A percentile compares a stretch with the other conserved stretches of the same genome.
Conservation (phyloP, 30 jellyfish, hydroid and myxozoan species). For the Pseudorhiza aurosa region DNA sequence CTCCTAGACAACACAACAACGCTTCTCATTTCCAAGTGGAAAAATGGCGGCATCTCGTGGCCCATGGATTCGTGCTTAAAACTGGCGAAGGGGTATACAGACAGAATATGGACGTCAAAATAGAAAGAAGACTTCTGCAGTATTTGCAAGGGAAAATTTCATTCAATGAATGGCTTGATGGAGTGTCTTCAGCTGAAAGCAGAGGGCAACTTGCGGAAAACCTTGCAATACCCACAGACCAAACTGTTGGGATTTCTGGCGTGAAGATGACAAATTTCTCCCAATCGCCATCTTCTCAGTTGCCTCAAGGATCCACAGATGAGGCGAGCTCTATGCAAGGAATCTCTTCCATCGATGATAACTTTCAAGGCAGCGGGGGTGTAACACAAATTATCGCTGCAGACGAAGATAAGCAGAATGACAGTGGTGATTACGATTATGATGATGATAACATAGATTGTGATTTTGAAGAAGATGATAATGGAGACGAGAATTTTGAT, state of each 20-base stretch:
- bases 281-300: neutral
- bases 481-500: neutral
- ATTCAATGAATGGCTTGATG: conserved; percentile 70
- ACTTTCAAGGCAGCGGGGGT: too few relatives aligned
- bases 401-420: neutral
- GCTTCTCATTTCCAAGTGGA: too few relatives aligned
- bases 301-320: neutral
- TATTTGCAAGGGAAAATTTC: conserved; percentile 58
- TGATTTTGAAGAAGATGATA: neutral
- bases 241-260: neutral
- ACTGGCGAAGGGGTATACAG: too few relatives aligned
- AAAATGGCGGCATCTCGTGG: too few relatives aligned
- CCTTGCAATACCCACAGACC: neutral
- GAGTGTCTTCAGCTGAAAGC: conserved; percentile 10
- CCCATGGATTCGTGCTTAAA: too few relatives aligned
- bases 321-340: neutral
- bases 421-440: neutral
- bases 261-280: neutral
- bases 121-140: conserved; percentile 25
- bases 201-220: too few relatives aligned
- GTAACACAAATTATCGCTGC: neutral
- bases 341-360: too few relatives aligned
- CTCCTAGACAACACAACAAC: too few relatives aligned
- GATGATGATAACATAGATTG: conserved; percentile 10
- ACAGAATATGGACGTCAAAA: neutral